Conservation (phyloP, 1,140 invertebrate species). For the Orussus abietinus region DNA sequence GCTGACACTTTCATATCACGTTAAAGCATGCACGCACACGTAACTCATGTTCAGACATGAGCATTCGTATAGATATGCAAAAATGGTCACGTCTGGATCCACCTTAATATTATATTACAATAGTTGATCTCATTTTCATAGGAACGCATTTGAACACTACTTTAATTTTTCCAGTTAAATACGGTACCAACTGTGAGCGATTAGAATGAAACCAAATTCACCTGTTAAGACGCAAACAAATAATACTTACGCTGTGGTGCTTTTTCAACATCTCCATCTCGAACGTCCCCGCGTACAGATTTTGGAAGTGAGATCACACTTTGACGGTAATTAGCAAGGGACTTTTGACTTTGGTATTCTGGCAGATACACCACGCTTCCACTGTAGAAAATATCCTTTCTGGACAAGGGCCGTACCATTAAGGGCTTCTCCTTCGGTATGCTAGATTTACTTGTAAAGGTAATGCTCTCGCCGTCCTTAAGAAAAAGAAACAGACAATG, state of each 20-base stretch:
- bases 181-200: background rate
- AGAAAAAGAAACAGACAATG: constrained; percentile 15
- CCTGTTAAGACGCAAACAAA: background rate
- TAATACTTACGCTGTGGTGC: constrained; percentile 61
- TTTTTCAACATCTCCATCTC: constrained; percentile 63
- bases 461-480: constrained; percentile 49
- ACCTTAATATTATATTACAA: no score
- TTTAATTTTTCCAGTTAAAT: no score
- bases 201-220: background rate
- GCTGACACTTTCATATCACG: no score
- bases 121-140: no score
- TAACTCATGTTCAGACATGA: no score
- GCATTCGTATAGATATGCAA: no score
- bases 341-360: constrained; percentile 89
- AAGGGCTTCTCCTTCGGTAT: constrained; percentile 59
- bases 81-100: no score
- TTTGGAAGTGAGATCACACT: constrained; percentile 76
- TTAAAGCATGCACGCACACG: no score
- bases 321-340: constrained; percentile 80
- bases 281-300: constrained; percentile 59
- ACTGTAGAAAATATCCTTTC: constrained; percentile 98
- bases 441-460: constrained; percentile 53
- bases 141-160: no score
- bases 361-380: constrained; percentile 88
- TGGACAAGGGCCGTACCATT: constrained; percentile 86